Evolutionary conservation across 2,888 invertebrate genomes (phyloP), one percentile per base, ranked within the genome.

Genomic region (Eristalis tenax): DNA sequence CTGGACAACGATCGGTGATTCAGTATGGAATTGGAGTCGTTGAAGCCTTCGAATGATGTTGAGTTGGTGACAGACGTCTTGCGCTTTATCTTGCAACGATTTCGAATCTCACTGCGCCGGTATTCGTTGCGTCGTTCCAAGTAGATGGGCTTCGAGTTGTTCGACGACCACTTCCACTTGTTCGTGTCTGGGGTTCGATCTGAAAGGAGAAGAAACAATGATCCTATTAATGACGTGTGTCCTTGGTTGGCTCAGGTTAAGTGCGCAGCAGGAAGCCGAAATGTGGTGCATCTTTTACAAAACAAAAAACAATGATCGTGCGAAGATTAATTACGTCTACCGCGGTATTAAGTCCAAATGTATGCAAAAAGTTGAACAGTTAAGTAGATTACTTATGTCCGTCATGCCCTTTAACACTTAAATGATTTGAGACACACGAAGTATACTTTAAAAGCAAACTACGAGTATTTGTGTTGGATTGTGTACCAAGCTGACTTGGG

Each of bases 71-170:
- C 90, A 0, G 87, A 87, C 15, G 92, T 92, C 89, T 93, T 93
- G 10, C 93, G 91, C 79, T 93, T 93, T 75, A 91, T 91, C 89
- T 93, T 93, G 11, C 93, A 92, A 0, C 93, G 91, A 86, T 91
- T 92, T 2, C 93, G 92, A 50, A 93, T 92, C 83, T 93, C 93
- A 79, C 96, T 94, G 70, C 96, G 96, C 68, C 95, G 94, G 89
- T 96, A 96, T 74, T 96, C 94, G 91, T 97, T 97, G 35, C 98
- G 94, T 89, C 97, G 96, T 91, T 98, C 98, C 83, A 98, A 94
- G 92, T 98, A 98, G 89, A 98, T 98, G 0, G 98, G 98, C 0
- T 98, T 97, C 93, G 88, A 96, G 95, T 97, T 97, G 96, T 92
- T 90, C 11, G 91, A 90, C 40, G 91, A 91, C 93, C 93, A 93